phyloP scores from a whole-genome alignment of 2,113 vertebrate genomes.

The Ciconia boyciana region DNA sequence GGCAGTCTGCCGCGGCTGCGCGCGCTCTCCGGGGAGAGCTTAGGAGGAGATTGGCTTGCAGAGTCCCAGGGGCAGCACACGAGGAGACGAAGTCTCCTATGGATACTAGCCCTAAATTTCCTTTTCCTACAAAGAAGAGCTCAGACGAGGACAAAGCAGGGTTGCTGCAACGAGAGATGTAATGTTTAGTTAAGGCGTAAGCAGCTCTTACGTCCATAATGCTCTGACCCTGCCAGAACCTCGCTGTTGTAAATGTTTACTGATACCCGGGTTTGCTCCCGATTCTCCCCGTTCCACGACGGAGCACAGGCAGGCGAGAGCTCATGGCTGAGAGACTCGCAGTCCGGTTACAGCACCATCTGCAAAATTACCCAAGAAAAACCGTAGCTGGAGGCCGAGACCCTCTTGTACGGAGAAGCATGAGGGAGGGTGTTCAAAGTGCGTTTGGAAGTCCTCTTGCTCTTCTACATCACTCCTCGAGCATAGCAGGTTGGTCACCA shows the following conservation, averaged over 20 bases:
- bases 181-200: rapidly evolving
- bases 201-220: background rate
- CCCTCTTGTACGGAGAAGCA: background rate
- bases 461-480: background rate
- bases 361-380: background rate
- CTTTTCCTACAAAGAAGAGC: background rate
- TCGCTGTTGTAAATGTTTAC: background rate
- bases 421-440: background rate
- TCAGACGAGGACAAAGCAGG: background rate
- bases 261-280: rapidly evolving
- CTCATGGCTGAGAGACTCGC: rapidly evolving
- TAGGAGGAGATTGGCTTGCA: background rate
- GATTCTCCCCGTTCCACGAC: rapidly evolving
- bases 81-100: rapidly evolving
- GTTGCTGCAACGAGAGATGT: background rate
- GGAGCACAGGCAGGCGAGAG: background rate
- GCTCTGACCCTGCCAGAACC: background rate
- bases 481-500: background rate
- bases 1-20: rapidly evolving
- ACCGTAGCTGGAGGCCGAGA: background rate
- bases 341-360: background rate
- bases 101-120: background rate
- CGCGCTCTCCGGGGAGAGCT: background rate
- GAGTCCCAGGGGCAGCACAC: background rate
- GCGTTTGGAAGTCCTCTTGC: background rate